Evolutionary conservation across 2,113 vertebrate species (phyloP).

Genomic region (Picathartes gymnocephalus): DNA sequence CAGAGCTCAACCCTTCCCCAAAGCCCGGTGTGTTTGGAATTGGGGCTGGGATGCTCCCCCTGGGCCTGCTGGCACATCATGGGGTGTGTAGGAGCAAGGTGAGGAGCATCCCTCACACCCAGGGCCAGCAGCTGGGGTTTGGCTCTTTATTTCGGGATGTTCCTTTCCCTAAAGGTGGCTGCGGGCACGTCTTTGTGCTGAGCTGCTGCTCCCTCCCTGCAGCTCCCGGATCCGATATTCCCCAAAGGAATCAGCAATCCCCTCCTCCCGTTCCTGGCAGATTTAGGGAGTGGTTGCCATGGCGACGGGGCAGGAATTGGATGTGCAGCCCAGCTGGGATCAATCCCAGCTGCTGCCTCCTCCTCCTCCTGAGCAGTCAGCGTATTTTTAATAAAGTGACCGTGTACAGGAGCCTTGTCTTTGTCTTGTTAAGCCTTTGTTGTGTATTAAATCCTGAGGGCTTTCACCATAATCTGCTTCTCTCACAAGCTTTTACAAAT

Average conservation of each 20-base stretch:
- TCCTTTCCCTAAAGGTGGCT: accelerated
- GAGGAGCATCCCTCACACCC: background rate
- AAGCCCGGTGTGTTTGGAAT: accelerated
- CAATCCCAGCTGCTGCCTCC: conserved; percentile 25
- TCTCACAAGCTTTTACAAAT: background rate
- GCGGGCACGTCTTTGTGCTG: accelerated
- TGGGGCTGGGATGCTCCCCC: too few species aligned
- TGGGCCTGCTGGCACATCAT: background rate
- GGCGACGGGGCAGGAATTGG: conserved; percentile 26
- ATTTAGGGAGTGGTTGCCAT: conserved; percentile 69
- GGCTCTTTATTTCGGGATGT: accelerated
- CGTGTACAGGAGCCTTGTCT: background rate
- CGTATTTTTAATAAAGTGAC: conserved; percentile 39
- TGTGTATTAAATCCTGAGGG: conserved; percentile 12
- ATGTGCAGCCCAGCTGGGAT: conserved; percentile 39
- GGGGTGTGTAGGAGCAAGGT: accelerated
- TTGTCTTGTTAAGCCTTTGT: conserved; percentile 48
- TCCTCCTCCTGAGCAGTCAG: conserved; percentile 14
- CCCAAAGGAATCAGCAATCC: background rate
- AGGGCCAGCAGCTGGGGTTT: accelerated
- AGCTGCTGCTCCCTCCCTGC: background rate
- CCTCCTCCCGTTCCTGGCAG: conserved; percentile 36
- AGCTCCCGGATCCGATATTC: background rate
- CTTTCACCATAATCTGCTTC: conserved; percentile 33
- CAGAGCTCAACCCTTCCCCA: background rate